Evolutionary conservation across 1,140 invertebrate genomes (phyloP).

Genomic region (Coptotermes formosanus): DNA sequence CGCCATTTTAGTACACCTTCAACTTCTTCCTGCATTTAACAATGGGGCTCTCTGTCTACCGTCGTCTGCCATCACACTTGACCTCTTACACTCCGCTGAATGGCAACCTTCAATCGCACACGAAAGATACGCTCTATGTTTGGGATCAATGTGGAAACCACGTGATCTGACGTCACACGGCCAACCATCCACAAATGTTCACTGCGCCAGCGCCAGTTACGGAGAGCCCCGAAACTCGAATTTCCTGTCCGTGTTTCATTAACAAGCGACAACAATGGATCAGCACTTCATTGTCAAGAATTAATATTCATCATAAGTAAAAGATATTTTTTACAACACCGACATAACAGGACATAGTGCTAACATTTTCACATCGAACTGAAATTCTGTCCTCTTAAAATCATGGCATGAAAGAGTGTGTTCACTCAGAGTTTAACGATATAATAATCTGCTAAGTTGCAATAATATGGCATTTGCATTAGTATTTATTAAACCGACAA

Average conservation of each 20-base stretch:
- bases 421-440: too few species aligned
- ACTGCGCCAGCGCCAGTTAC: background rate
- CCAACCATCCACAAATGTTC: background rate
- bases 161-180: constrained; percentile 21
- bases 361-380: too few species aligned
- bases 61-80: background rate
- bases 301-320: too few species aligned
- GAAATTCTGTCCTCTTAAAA: too few species aligned
- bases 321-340: too few species aligned
- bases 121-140: background rate
- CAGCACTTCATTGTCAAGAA: too few species aligned
- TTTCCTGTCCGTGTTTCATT: background rate
- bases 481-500: too few species aligned
- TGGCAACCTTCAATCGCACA: background rate
- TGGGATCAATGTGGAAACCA: constrained; percentile 11
- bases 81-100: background rate
- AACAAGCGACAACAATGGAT: too few species aligned
- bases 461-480: too few species aligned
- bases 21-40: background rate
- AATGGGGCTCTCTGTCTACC: background rate
- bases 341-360: too few species aligned
- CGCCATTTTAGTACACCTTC: background rate
- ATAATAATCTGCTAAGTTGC: too few species aligned
- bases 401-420: too few species aligned
- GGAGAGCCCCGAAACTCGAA: background rate